Conservation (phyloP, 1,140 invertebrate species). For the Leptinotarsa defecta region DNA sequence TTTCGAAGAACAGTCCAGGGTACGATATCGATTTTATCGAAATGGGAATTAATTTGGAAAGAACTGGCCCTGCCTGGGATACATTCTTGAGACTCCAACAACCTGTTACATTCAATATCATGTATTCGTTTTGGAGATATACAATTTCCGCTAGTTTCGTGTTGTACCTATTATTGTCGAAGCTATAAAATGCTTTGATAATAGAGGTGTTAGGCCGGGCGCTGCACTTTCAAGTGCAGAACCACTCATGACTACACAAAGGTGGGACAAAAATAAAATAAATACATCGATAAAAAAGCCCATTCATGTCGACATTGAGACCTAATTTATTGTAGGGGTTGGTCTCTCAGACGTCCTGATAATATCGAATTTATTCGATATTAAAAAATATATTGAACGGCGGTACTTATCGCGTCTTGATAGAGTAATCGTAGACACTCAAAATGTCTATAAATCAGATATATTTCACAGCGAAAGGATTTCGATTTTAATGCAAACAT, state of each 20-base stretch:
- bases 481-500: too few species aligned
- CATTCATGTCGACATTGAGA: background rate
- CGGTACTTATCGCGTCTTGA: background rate
- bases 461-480: too few species aligned
- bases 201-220: background rate
- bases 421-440: background rate
- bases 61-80: too few species aligned
- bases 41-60: too few species aligned
- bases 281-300: background rate
- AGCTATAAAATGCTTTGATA: slow-evolving; percentile 8
- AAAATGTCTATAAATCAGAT: too few species aligned
- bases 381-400: slow-evolving; percentile 9
- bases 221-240: background rate
- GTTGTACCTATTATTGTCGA: too few species aligned
- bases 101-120: too few species aligned
- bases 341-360: background rate
- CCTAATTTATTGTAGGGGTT: background rate
- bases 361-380: slow-evolving; percentile 1
- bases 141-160: too few species aligned
- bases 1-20: too few species aligned
- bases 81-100: too few species aligned
- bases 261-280: slow-evolving; percentile 4
- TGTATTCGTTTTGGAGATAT: too few species aligned
- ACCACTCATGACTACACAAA: slow-evolving; percentile 2
- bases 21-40: too few species aligned